These are phyloP conservation scores for Lutra lutra DNA, from an alignment of 2,797 vertebrate genomes.

Conservation along the genomic window DNA sequence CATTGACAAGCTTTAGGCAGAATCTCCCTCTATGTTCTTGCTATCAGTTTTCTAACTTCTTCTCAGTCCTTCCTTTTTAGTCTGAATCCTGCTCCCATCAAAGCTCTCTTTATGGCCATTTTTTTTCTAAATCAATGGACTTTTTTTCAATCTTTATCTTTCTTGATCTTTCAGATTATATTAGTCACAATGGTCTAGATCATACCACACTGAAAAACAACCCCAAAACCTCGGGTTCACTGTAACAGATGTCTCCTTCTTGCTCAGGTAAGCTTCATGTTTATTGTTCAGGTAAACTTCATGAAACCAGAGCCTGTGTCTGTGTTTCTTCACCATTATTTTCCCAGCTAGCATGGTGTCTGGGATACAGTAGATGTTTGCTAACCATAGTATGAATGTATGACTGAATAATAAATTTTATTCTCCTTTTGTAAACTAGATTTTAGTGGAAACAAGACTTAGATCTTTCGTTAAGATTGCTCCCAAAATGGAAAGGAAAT, in stretches of 20 bases:
- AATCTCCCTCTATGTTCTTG: not conserved
- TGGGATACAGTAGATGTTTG: not conserved
- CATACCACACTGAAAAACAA: not conserved
- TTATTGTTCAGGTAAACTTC: not conserved
- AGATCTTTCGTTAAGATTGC: constrained; percentile 22
- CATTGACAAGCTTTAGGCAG: not conserved
- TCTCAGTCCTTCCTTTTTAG: not conserved
- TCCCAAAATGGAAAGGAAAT: not conserved
- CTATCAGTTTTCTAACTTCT: not conserved
- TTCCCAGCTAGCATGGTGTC: not conserved
- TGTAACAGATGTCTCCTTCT: not conserved
- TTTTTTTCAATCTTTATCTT: not conserved
- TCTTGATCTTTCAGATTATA: not conserved
- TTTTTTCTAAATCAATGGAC: not conserved
- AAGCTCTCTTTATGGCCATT: not conserved
- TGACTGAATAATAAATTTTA: not conserved
- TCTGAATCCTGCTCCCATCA: not conserved
- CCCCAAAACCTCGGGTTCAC: not conserved
- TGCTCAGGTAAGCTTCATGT: not conserved
- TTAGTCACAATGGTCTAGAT: constrained; percentile 17
- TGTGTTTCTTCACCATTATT: not conserved
- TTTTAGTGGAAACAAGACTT: constrained; percentile 45
- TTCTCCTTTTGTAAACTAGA: not conserved
- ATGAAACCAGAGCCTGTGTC: not conserved
- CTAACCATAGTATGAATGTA: not conserved